These are phyloP conservation scores for Pseudomugil gertrudae DNA, from an alignment of 2,797 vertebrate genomes.

Conservation along the genomic window DNA sequence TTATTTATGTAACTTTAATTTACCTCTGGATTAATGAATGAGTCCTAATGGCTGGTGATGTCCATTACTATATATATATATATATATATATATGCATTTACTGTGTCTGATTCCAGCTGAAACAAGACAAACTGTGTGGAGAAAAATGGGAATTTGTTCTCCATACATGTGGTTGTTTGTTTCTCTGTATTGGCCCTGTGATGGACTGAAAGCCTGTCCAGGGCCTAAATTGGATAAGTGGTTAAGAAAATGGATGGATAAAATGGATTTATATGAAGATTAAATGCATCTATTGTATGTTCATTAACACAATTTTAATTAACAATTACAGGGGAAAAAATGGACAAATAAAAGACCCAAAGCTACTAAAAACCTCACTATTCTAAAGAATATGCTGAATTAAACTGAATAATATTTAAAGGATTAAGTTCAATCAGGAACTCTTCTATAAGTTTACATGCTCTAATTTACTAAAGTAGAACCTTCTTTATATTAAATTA, in stretches of 20 bases:
- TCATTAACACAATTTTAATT: no score
- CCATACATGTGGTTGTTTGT: background rate
- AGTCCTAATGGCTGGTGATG: background rate
- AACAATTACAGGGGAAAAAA: no score
- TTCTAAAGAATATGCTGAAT: conserved; percentile 19
- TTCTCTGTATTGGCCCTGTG: no score
- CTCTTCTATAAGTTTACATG: background rate
- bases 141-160: background rate
- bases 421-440: background rate
- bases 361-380: conserved; percentile 21
- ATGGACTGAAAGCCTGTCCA: no score
- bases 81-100: background rate
- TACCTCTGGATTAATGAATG: background rate
- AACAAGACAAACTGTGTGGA: background rate
- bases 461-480: background rate
- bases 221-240: no score
- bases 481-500: background rate
- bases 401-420: conserved; percentile 21
- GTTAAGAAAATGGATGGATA: no score
- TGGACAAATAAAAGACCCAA: background rate
- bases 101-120: background rate
- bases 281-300: no score
- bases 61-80: background rate
- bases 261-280: no score
- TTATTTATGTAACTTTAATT: no score